phyloP scores from a whole-genome alignment of 2,888 invertebrate genomes.

The Lapara coniferarum region DNA sequence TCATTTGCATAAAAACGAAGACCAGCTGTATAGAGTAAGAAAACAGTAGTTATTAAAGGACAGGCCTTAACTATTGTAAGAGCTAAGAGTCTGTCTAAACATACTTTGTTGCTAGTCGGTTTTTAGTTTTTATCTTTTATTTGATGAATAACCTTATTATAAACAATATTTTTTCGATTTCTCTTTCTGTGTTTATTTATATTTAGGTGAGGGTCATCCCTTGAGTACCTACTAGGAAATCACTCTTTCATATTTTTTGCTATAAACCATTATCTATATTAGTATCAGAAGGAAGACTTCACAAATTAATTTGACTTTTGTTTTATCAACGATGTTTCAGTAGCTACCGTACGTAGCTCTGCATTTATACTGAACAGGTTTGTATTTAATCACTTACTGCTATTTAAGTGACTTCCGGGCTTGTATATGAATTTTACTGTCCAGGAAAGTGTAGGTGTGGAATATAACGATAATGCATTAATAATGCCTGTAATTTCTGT shows the following conservation, averaged over 20 bases:
- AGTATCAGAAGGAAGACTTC: too few relatives aligned
- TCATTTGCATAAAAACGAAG: slow-evolving; percentile 46
- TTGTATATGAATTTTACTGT: background rate
- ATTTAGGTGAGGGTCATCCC: too few relatives aligned
- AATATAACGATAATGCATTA: background rate
- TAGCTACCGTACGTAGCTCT: background rate
- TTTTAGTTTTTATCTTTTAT: too few relatives aligned
- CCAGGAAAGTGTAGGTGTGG: background rate
- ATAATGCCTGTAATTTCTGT: background rate
- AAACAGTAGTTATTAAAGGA: background rate
- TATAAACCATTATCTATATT: too few relatives aligned
- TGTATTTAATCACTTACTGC: slow-evolving; percentile 4
- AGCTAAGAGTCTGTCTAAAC: too few relatives aligned
- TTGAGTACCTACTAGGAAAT: too few relatives aligned
- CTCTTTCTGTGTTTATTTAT: too few relatives aligned
- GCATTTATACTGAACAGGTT: background rate
- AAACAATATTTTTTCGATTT: too few relatives aligned
- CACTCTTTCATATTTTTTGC: too few relatives aligned
- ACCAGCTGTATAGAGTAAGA: slow-evolving; percentile 30
- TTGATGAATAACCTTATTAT: too few relatives aligned
- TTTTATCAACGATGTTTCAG: background rate
- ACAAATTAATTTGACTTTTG: background rate
- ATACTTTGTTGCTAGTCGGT: too few relatives aligned
- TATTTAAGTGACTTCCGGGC: background rate
- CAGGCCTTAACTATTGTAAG: background rate